Conservation (phyloP, 2,888 invertebrate species). For the Tetanocera ferruginea region DNA sequence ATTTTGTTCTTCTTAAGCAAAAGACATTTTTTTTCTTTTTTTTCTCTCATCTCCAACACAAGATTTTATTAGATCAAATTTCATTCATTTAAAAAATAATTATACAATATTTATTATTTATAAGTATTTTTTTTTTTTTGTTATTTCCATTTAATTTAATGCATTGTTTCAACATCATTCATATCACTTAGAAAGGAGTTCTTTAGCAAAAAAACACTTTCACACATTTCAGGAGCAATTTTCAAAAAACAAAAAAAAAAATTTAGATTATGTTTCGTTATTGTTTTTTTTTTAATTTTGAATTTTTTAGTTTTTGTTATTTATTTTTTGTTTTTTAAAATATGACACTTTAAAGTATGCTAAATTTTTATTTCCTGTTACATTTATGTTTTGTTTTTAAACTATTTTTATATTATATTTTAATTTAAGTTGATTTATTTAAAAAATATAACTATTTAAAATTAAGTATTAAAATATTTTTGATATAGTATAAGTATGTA, state of each 20-base stretch:
- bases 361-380: no score
- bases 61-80: slow-evolving; percentile 33
- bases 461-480: slow-evolving; percentile 10
- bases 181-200: slow-evolving; percentile 29
- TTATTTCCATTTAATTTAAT: background rate
- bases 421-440: slow-evolving; percentile 18
- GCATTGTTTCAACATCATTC: slow-evolving; percentile 2
- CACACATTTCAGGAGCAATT: slow-evolving; percentile 6
- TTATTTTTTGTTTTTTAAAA: no score
- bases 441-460: slow-evolving; percentile 36
- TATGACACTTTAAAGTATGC: no score
- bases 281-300: no score
- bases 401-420: background rate
- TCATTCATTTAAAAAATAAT: slow-evolving; percentile 38
- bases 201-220: background rate
- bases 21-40: background rate
- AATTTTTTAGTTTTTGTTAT: no score
- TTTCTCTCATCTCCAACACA: slow-evolving; percentile 27
- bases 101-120: slow-evolving; percentile 25
- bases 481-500: background rate
- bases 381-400: no score
- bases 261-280: no score
- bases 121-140: background rate
- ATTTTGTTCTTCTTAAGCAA: no score
- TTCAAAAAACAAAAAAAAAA: background rate